Base-by-base conservation (phyloP, 92 coral and sea anemone genomes). In the Nematostella vectensis region DNA sequence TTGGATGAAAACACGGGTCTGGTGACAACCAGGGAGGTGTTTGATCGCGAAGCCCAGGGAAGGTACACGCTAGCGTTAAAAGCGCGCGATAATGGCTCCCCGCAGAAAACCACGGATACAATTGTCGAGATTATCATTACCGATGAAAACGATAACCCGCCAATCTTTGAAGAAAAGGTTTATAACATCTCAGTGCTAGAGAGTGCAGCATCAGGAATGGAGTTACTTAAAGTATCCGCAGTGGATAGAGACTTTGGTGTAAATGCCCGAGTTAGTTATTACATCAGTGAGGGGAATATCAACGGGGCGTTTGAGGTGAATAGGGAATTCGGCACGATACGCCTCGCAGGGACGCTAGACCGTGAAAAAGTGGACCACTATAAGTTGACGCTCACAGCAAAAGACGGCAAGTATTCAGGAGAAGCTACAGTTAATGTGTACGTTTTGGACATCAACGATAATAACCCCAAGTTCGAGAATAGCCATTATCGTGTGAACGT, bases 361-460 rank as follows among this genome's bases (percentile, higher is more conserved):
- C 69, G 87, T 25, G 99, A 93, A 44, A 59, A 65, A 25, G 70
- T 55, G 49, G 74, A 68, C 55, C 57, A 47, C 49, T 93, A 93
- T 75, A 58, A 65, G 26, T 83, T 93, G 3, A 51, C 44, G 53
- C 33, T 93, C 22, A 79, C 75, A 2, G 99, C 96, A 22, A 55
- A 63, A 39, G 99, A 93, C 31, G 99, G 99, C n/a, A 82, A 82
- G 55, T 62, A 93, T 76, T 70, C 89, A 24, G 85, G 70, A 22
- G 74, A 52, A 25, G 80, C 96, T 43, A 68, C 67, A 29, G 87
- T 93, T 11, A 62, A 67, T 54, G 62, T 86, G 3, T 53, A 33
- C 27, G 68, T 93, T 10, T 50, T 55, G 25, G 83, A 93, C 40
- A 71, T 70, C 4, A 93, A 93, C 37, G 99, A 93, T 37, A 86